Evolutionary conservation across 2,888 invertebrate genomes (phyloP), one percentile per base, ranked within the genome.

Genomic region (Diplolepis rosae): DNA sequence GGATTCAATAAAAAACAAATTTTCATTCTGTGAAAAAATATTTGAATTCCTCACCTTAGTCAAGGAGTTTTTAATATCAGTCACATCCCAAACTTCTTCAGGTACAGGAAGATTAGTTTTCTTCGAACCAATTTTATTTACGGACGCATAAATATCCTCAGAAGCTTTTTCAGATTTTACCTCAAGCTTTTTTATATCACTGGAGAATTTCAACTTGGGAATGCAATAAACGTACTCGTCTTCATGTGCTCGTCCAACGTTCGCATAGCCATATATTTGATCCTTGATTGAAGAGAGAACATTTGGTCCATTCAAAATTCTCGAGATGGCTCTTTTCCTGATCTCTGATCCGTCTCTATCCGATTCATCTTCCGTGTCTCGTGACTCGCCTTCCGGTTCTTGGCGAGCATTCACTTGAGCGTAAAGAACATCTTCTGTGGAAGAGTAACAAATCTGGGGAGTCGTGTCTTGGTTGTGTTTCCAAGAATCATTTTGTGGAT

Each of bases 131-230:
- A 83, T 78, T 54, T 88, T 89, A 73, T 88, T 87, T 67, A 88
- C 87, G n/a, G 88, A 88, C 0, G 88, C 88, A 30, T 90, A 90
- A 72, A 91, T 90, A 72, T 90, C 90, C 71, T 91, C 91, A 30
- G 89, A 90, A 77, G 90, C 84, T 32, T 80, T 89, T 50, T 90
- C 90, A 2, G 87, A 86, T 48, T 90, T 81, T 56, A 91, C 90
- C 71, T 69, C 69, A 15, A 80, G 32, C 42, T 80, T 81, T 32
- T 84, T 79, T 18, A 81, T 75, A 42, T 82, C 83, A 35, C 72
- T 83, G 13, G 81, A 70, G 13, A 82, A 77, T 54, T 80, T 77
- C 28, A 80, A 77, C 72, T 87, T 87, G 0, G 87, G 86, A 51
- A 86, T 74, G 2, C 85, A 83, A 54, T 87, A 87, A 13, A 81